Percentiles rank a stretch among this genome's conserved stretches.
Evolutionary conservation across 2,797 vertebrate species (phyloP).

Genomic region (Ammospiza maritima): DNA sequence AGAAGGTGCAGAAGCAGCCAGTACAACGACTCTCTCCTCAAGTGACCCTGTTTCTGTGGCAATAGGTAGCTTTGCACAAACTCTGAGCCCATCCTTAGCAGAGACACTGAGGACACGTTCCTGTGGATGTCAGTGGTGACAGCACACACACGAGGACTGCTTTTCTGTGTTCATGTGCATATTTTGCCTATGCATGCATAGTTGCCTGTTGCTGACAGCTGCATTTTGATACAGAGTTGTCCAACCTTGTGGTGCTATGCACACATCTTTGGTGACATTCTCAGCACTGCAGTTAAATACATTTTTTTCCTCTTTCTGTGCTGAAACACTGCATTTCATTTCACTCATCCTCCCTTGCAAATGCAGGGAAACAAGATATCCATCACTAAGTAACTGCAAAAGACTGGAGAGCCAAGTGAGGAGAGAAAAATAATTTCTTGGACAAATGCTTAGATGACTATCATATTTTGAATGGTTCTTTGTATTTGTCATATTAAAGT

Average conservation of each 20-base stretch:
- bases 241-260: neutral
- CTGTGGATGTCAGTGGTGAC: too few relatives aligned
- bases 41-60: neutral
- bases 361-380: neutral
- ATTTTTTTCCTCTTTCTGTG: neutral
- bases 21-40: neutral
- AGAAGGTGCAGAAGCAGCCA: neutral
- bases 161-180: rapidly evolving
- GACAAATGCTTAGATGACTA: neutral
- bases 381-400: neutral
- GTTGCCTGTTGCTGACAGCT: neutral
- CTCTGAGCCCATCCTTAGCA: neutral
- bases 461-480: constrained; percentile 9
- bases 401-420: neutral
- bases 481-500: neutral
- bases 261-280: neutral
- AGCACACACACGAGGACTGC: neutral
- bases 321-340: neutral
- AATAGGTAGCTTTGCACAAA: neutral
- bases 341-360: neutral
- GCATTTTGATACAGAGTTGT: neutral
- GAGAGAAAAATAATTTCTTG: constrained; percentile 28
- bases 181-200: neutral
- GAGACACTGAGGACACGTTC: rapidly evolving
- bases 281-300: neutral